Conservation (phyloP, 1,140 invertebrate species). For the Philotrypesis tridentata region DNA sequence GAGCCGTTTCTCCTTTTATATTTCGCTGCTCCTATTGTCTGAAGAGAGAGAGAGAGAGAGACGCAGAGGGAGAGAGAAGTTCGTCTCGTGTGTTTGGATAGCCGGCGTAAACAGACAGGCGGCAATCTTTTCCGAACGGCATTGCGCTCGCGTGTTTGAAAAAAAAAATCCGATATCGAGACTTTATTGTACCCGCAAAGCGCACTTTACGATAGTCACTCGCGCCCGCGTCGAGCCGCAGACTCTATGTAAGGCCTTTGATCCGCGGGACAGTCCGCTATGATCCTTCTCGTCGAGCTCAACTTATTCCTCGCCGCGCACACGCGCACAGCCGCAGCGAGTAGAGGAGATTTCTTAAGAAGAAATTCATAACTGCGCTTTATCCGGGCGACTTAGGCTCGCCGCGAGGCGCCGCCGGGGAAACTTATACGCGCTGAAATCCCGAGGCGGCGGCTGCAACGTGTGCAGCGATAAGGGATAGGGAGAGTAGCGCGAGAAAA, state of each 20-base stretch:
- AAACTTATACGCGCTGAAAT: slow-evolving; percentile 9
- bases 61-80: no score
- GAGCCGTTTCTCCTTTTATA: background rate
- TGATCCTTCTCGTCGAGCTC: slow-evolving; percentile 32
- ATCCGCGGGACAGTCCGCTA: slow-evolving; percentile 55
- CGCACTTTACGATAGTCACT: background rate
- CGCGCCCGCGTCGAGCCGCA: slow-evolving; percentile 27
- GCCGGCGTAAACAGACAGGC: background rate
- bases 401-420: no score
- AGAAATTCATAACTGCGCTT: slow-evolving; percentile 44
- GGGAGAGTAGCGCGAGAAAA: background rate
- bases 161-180: slow-evolving; percentile 11
- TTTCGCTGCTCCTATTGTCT: background rate
- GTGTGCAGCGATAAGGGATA: background rate
- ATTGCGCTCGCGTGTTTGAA: slow-evolving; percentile 27
- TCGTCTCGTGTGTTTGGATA: background rate
- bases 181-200: background rate
- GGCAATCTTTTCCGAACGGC: background rate
- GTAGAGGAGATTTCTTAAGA: slow-evolving; percentile 27
- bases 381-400: background rate
- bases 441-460: slow-evolving; percentile 10
- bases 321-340: no score
- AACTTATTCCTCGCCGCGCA: background rate
- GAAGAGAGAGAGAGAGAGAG: no score
- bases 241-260: slow-evolving; percentile 62